Evolutionary conservation across 2,888 invertebrate species (phyloP).

Genomic region (Norana najaformis): DNA sequence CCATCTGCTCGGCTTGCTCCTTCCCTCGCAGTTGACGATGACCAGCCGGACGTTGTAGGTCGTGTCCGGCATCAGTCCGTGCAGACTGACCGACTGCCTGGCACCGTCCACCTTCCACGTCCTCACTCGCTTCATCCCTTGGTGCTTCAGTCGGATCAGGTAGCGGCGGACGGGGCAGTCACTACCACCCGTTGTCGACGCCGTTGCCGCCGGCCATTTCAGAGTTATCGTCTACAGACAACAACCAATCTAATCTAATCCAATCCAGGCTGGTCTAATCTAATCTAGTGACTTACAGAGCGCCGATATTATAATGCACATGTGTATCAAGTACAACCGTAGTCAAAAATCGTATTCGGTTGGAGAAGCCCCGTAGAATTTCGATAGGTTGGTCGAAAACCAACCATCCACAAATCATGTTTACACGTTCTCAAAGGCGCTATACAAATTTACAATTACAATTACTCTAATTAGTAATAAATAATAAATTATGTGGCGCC

Average conservation of each 20-base stretch:
- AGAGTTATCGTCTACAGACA: constrained; percentile 30
- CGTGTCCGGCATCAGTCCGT: constrained; percentile 36
- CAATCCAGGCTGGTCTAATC: too few species aligned
- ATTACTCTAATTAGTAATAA: too few species aligned
- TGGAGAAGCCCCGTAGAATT: too few species aligned
- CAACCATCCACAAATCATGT: too few species aligned
- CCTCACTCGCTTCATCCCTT: constrained; percentile 33
- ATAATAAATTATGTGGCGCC: too few species aligned
- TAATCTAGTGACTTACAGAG: too few species aligned
- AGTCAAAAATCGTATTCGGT: too few species aligned
- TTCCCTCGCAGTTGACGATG: constrained; percentile 42
- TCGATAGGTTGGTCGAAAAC: too few species aligned
- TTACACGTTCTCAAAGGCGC: too few species aligned
- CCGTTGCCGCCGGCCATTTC: constrained; percentile 3
- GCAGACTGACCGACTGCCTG: constrained; percentile 34
- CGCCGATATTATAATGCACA: too few species aligned
- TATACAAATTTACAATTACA: too few species aligned
- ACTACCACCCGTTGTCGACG: not conserved
- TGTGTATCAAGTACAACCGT: too few species aligned
- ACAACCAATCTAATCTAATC: not conserved
- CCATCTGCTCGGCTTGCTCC: constrained; percentile 41
- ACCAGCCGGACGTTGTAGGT: constrained; percentile 42
- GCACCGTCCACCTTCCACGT: constrained; percentile 41
- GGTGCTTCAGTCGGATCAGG: constrained; percentile 42
- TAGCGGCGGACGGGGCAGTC: constrained; percentile 42